These are phyloP conservation scores for Botia kubotai DNA, from an alignment of 2,797 vertebrate genomes.

Conservation along the genomic window DNA sequence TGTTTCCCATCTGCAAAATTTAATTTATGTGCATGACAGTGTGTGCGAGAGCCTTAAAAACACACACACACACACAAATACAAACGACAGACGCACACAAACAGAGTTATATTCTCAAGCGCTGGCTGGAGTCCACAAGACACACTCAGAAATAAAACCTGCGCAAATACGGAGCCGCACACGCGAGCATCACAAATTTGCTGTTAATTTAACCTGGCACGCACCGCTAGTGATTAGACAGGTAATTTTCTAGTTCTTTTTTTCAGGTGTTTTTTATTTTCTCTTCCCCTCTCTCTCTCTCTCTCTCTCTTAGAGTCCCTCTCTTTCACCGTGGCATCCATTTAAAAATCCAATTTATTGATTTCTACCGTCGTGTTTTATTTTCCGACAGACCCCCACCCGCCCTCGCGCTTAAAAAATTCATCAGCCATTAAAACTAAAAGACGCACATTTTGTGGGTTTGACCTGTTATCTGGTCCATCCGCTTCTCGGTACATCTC, in stretches of 20 bases:
- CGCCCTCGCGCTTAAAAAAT: conserved; percentile 66
- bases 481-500: too few species aligned
- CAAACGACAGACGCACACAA: conserved; percentile 50
- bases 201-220: conserved; percentile 63
- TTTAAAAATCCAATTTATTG: conserved; percentile 75
- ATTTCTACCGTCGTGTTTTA: conserved; percentile 67
- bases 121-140: conserved; percentile 55
- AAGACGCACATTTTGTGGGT: conserved; percentile 77
- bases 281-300: too few species aligned
- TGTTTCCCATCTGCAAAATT: conserved; percentile 78
- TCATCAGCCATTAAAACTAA: conserved; percentile 81
- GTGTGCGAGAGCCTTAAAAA: conserved; percentile 62
- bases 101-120: conserved; percentile 63
- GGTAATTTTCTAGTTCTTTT: conserved; percentile 71
- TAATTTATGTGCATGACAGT: conserved; percentile 78
- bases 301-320: too few species aligned
- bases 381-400: conserved; percentile 48
- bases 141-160: conserved; percentile 57
- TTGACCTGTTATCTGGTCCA: conserved; percentile 64
- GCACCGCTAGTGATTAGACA: conserved; percentile 72
- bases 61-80: conserved; percentile 53
- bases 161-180: conserved; percentile 38
- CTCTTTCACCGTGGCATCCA: conserved; percentile 62
- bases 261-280: too few species aligned
- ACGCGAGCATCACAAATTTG: conserved; percentile 49